Base-by-base conservation (phyloP, 1,140 invertebrate species). In the Drosophila hydei region DNA sequence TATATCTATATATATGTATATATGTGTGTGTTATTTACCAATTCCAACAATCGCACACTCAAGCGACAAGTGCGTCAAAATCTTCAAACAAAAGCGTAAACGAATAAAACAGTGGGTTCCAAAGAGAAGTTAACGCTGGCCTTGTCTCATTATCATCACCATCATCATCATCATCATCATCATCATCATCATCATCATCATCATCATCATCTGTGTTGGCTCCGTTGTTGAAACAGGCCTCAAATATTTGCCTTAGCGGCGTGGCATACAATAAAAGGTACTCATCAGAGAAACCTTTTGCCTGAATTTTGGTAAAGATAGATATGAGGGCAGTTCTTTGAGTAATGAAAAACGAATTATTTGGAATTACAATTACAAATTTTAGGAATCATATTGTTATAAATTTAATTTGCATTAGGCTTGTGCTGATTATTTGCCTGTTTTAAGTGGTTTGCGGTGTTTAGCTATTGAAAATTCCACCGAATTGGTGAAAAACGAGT, bases 81-180 rank as follows among this genome's bases (percentile, higher is more conserved):
- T 69, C 65, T 63, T 87, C 81, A 85, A 85, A 87, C 81, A 85
- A 87, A 87, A 80, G 81, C 81, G 70, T 67, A 72, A 85, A 85
- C 74, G 80, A 56, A 68, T 85, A 61, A 77, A 77, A 64, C 64
- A 59, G 60, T 54, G 23, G 27, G 18, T 48, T 23, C 25, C 27
- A 67, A 48, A 42, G 47, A 19, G 11, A 21, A 42, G 38, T 14
- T 45, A 42, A n/a, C 8, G 54, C 51, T 50, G 56, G 63, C 52
- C 54, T 50, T 45, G 40, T 63, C 52, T 9, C 19, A 43, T 42
- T 36, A 40, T 42, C 23, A 42, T 62, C 38, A 43, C n/a, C 14
- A 30, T 30, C 54, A 19, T 11, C 19, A 43, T 50, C 47, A 40
- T 16, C 38, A 54, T 52, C 51, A 27, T n/a, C 38, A 30, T 30